A percentile compares a stretch with the other conserved stretches of the same genome.
phyloP scores from a whole-genome alignment of 2,888 invertebrate species.

The Liopterus haemorrhoidalis region DNA sequence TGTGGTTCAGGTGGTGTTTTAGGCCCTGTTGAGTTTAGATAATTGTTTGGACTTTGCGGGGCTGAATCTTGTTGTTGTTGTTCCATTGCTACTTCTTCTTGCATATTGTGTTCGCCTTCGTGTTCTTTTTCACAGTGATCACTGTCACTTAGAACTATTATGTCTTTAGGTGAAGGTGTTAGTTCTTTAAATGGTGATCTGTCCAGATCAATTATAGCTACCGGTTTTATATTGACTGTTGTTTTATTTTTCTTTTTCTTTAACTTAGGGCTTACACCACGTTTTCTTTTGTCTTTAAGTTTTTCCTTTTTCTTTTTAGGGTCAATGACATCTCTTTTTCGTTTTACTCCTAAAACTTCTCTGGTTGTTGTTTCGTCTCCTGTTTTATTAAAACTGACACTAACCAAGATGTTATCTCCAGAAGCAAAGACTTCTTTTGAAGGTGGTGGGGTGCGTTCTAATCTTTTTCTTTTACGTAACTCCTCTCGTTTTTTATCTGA shows the following conservation, averaged over 20 bases:
- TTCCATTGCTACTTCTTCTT: slow-evolving; percentile 41
- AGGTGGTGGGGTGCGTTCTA: slow-evolving; percentile 54
- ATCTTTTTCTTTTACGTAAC: slow-evolving; percentile 43
- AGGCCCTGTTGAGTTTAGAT: slow-evolving; percentile 52
- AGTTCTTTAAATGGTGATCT: slow-evolving; percentile 79
- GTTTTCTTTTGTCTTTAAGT: slow-evolving; percentile 43
- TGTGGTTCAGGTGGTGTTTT: slow-evolving; percentile 72
- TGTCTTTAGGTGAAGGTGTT: slow-evolving; percentile 71
- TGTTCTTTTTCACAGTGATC: slow-evolving; percentile 55
- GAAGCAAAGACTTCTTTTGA: slow-evolving; percentile 89
- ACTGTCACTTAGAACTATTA: slow-evolving; percentile 79
- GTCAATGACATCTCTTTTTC: slow-evolving; percentile 44
- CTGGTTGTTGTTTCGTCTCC: slow-evolving; percentile 42
- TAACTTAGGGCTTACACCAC: slow-evolving; percentile 41
- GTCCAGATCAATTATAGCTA: slow-evolving; percentile 80
- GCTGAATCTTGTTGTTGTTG: slow-evolving; percentile 32
- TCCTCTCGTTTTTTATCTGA: slow-evolving; percentile 38
- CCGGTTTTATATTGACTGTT: slow-evolving; percentile 61
- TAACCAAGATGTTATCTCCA: slow-evolving; percentile 87
- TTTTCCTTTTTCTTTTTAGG: slow-evolving; percentile 39
- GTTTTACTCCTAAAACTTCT: slow-evolving; percentile 41
- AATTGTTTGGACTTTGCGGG: slow-evolving; percentile 33
- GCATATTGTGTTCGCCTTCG: slow-evolving; percentile 39
- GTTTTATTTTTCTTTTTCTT: slow-evolving; percentile 41
- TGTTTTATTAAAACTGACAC: slow-evolving; percentile 80